These are phyloP conservation scores for Eilema griseolum DNA, from an alignment of 2,888 invertebrate species.

Conservation along the genomic window DNA sequence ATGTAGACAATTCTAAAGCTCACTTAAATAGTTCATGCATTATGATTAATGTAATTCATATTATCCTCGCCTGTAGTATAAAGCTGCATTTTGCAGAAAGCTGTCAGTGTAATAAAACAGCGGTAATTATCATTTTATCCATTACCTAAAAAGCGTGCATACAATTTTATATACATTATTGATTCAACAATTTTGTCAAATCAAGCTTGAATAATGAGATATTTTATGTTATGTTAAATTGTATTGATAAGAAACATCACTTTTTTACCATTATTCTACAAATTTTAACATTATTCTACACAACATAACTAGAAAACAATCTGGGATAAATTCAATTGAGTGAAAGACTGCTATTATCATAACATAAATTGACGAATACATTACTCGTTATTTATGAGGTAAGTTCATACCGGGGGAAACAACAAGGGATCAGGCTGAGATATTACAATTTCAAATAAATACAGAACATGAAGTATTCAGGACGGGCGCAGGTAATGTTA, in stretches of 20 bases:
- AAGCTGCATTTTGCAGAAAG: constrained; percentile 36
- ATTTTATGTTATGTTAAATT: not conserved
- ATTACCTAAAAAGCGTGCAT: constrained; percentile 43
- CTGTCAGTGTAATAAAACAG: constrained; percentile 32
- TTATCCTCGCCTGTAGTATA: constrained; percentile 28
- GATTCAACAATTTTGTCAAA: not conserved
- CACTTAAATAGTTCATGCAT: constrained; percentile 29
- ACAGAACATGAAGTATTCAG: constrained; percentile 85
- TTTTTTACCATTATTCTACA: constrained; percentile 23
- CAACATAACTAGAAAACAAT: constrained; percentile 48
- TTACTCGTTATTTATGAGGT: constrained; percentile 80
- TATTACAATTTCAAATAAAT: constrained; percentile 87
- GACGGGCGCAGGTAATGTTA: constrained; percentile 83
- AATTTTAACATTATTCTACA: constrained; percentile 26
- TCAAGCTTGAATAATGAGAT: not conserved
- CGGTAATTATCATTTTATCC: constrained; percentile 15
- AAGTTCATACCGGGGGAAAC: constrained; percentile 78
- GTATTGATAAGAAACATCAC: not conserved
- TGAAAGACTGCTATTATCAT: constrained; percentile 73
- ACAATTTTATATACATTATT: constrained; percentile 10
- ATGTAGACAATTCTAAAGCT: constrained; percentile 7
- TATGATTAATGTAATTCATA: constrained; percentile 21
- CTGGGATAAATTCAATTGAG: constrained; percentile 58
- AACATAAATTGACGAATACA: constrained; percentile 79
- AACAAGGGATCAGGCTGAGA: constrained; percentile 82